Percentiles rank a stretch among this genome's conserved stretches.
These are phyloP conservation scores for Oryzaephilus surinamensis DNA, from an alignment of 1,140 invertebrate genomes.

Conservation along the genomic window DNA sequence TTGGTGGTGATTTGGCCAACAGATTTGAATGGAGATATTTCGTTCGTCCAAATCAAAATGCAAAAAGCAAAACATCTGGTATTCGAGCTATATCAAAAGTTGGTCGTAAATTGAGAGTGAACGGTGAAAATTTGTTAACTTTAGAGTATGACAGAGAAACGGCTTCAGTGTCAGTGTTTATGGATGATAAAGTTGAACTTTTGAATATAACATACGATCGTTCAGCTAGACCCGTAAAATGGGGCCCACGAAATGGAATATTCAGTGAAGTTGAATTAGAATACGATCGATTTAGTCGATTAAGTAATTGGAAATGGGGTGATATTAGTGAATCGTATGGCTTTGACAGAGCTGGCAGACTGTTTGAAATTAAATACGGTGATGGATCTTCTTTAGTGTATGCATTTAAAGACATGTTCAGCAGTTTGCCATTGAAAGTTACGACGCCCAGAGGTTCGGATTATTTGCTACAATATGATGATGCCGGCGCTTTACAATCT, in stretches of 20 bases:
- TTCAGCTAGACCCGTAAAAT: constrained; percentile 79
- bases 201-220: constrained; percentile 87
- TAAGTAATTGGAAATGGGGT: constrained; percentile 87
- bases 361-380: constrained; percentile 79
- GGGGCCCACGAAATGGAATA: constrained; percentile 74
- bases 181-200: constrained; percentile 79
- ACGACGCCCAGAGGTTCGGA: constrained; percentile 85
- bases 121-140: constrained; percentile 83
- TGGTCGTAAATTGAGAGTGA: constrained; percentile 72
- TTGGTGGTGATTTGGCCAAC: constrained; percentile 82
- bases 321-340: constrained; percentile 78
- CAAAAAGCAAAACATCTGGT: constrained; percentile 40
- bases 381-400: constrained; percentile 79
- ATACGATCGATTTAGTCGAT: constrained; percentile 82
- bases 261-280: constrained; percentile 82
- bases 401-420: constrained; percentile 80
- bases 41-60: constrained; percentile 53
- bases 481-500: constrained; percentile 79
- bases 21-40: constrained; percentile 93
- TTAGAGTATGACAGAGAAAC: constrained; percentile 86
- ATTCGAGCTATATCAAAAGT: constrained; percentile 64
- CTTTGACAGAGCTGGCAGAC: constrained; percentile 75
- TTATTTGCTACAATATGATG: constrained; percentile 85
- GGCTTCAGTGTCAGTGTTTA: constrained; percentile 80
- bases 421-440: constrained; percentile 78